Base-by-base conservation (phyloP, 2,113 vertebrate species). In the Geococcyx californianus region DNA sequence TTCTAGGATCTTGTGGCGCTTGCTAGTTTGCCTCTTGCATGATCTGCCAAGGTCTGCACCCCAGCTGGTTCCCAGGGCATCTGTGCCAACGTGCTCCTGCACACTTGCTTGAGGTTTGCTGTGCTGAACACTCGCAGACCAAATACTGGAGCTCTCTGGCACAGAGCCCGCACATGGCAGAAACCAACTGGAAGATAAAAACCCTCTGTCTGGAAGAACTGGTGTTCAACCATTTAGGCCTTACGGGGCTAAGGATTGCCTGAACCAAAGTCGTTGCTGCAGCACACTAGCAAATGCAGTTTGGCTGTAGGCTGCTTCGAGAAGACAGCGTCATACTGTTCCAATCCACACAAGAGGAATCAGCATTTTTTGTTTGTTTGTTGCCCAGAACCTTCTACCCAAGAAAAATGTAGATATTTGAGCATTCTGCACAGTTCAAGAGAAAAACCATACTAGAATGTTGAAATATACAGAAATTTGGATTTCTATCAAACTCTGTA, bases 131-230 rank as follows among this genome's bases (percentile, higher is more conserved):
- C 8, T 42, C 23, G 12, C 13, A 3, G 29, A 14, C 15, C n/a
- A 60, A 62, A 51, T 29, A 11, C 9, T 1, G 0, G 0, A 79
- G 42, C 34, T 38, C 20, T 4, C 4, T n/a, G 45, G 10, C 7
- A 12, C 16, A 34, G 31, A 21, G 26, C 12, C 10, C 24, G 44
- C 18, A 26, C 13, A 36, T 54, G 28, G 45, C 54, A 58, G 40
- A 66, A 91, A 74, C 47, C 44, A 59, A 89, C 4, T 15, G 11
- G 59, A 78, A 55, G 23, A 6, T 11, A 9, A 25, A 13, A 38
- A 49, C 1, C 7, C 16, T 49, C 47, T 49, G 21, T 49, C 47
- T 21, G 40, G 52, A 52, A 47, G 21, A 31, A 7, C 31, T 67
- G 25, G 10, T n/a, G n/a, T 10, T 72, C 19, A 31, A 16, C 11